Percentiles rank a stretch among this genome's conserved stretches.
Evolutionary conservation across 2,797 vertebrate genomes (phyloP).

Genomic region (Emydoidea blandingii): DNA sequence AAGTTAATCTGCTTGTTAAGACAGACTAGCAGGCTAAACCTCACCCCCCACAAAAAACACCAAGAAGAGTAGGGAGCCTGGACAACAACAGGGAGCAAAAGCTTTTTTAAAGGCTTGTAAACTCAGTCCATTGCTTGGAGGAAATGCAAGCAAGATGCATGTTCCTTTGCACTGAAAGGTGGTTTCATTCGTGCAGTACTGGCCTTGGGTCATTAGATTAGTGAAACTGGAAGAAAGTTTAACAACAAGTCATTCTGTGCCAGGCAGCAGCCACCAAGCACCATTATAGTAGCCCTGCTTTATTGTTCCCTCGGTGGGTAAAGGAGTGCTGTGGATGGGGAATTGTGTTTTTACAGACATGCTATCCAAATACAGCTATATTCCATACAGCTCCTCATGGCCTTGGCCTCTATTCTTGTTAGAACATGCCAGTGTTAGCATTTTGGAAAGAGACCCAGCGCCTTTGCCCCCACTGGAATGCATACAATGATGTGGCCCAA

Average conservation of each 20-base stretch:
- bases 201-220: neutral
- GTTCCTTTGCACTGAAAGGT: slow-evolving; percentile 50
- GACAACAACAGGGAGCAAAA: slow-evolving; percentile 51
- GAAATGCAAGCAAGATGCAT: slow-evolving; percentile 57
- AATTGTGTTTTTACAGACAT: neutral
- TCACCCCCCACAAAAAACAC: neutral
- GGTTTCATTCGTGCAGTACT: neutral
- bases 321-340: neutral
- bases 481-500: neutral
- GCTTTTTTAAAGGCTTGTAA: slow-evolving; percentile 72
- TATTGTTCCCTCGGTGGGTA: neutral
- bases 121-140: slow-evolving; percentile 64
- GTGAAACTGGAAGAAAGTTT: too few species aligned
- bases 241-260: neutral
- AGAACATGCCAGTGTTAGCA: accelerated
- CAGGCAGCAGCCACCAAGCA: neutral
- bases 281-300: accelerated
- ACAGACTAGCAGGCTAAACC: slow-evolving; percentile 51
- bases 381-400: neutral
- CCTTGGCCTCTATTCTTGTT: neutral
- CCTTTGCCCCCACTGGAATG: slow-evolving; percentile 3
- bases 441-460: neutral
- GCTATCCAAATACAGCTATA: neutral
- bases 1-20: neutral
- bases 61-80: slow-evolving; percentile 38